These are phyloP conservation scores for Dinothrombium tinctorium DNA, from an alignment of 1,140 invertebrate genomes.

Conservation along the genomic window DNA sequence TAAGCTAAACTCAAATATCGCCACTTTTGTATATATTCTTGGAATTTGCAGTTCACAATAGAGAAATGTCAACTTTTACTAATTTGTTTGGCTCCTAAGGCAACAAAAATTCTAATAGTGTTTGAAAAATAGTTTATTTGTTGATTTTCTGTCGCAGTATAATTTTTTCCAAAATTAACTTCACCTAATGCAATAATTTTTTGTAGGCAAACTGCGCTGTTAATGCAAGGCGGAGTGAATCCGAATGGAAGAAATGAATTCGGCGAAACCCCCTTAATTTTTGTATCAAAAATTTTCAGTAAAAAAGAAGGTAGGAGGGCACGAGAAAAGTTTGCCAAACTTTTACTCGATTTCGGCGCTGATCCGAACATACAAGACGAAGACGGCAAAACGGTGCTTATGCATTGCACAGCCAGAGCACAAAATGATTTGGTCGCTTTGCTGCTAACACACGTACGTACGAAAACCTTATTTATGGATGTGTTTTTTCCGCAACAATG, in stretches of 20 bases:
- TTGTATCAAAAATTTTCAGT: constrained; percentile 8
- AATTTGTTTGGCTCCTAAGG: too few relatives aligned
- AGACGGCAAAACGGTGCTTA: constrained; percentile 16
- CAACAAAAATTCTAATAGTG: too few relatives aligned
- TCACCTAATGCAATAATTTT: too few relatives aligned
- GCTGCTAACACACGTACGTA: constrained; percentile 17
- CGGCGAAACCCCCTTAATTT: constrained; percentile 17
- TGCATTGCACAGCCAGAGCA: constrained; percentile 16
- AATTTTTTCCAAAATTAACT: too few relatives aligned
- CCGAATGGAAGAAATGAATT: constrained; percentile 15
- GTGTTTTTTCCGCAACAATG: too few relatives aligned
- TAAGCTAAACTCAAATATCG: too few relatives aligned
- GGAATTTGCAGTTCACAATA: too few relatives aligned
- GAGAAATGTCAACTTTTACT: too few relatives aligned
- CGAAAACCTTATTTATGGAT: too few relatives aligned
- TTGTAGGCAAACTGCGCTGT: constrained; percentile 14
- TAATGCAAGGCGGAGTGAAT: constrained; percentile 17
- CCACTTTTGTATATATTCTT: too few relatives aligned
- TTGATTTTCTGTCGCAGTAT: too few relatives aligned
- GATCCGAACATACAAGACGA: constrained; percentile 17
- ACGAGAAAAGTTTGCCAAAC: constrained; percentile 12
- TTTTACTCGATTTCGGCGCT: constrained; percentile 16
- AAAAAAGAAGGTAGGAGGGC: constrained; percentile 10
- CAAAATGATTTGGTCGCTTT: constrained; percentile 14
- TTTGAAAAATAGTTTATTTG: too few relatives aligned